These are phyloP conservation scores for Bothrops alternatus DNA, from an alignment of 2,797 vertebrate genomes.

Conservation along the genomic window DNA sequence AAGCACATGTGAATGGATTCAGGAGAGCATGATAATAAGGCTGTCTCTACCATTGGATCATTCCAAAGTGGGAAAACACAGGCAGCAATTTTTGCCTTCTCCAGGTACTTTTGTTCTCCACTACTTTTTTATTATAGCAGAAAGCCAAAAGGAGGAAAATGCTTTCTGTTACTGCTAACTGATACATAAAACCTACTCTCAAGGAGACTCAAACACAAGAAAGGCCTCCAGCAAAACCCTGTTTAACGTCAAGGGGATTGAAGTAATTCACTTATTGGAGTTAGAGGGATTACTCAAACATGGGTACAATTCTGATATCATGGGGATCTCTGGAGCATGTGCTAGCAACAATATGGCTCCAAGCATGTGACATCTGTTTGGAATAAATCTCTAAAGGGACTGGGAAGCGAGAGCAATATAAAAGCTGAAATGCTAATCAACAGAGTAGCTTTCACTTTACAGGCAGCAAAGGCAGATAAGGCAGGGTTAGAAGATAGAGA, in stretches of 20 bases:
- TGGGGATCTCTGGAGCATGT: neutral
- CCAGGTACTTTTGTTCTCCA: neutral
- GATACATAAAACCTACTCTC: neutral
- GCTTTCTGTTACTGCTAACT: neutral
- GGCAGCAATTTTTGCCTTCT: neutral
- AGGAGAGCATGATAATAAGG: neutral
- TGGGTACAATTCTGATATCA: neutral
- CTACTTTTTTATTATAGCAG: neutral
- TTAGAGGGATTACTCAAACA: neutral
- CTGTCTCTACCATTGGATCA: neutral
- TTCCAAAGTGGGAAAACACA: neutral
- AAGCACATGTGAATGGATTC: neutral
- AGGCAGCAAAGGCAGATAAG: neutral
- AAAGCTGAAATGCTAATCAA: neutral
- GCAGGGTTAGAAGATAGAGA: neutral
- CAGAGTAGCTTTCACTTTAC: neutral
- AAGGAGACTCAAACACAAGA: neutral
- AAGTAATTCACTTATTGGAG: neutral
- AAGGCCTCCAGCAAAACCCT: neutral
- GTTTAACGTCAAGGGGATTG: neutral
- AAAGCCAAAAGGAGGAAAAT: neutral
- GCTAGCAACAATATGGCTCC: neutral
- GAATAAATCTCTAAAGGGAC: neutral
- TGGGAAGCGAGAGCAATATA: neutral
- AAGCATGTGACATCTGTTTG: neutral